Evolutionary conservation across 2,888 invertebrate species (phyloP), one percentile per base, ranked within the genome.

Genomic region (Unio delphinus): DNA sequence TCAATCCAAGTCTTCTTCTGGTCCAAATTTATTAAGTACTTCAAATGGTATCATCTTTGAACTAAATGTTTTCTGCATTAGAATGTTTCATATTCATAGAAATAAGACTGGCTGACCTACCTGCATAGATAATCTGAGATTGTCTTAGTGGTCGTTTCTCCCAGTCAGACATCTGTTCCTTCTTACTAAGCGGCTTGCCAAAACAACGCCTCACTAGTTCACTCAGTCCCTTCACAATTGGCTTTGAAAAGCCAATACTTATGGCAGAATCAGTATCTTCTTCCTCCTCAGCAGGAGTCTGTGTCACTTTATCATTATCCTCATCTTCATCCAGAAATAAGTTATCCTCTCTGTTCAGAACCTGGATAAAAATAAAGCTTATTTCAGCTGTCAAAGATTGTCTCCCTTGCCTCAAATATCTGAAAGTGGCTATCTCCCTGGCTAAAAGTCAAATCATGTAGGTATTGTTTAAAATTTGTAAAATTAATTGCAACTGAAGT

Each of bases 81-180:
- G 15, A 7, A 1, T 45, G 11, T 45, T 55, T 18, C 23, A 18
- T 11, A 17, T 30, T 57, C 18, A 23, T 17, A 23, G 17, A 45
- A 45, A 45, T 8, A 45, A 15, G 45, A 45, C 45, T 15, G 3
- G 45, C 45, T 55, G 18, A 65, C 70, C 28, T 69, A 89, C 89
- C 88, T 70, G 89, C 90, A 80, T 89, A 89, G n/a, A 69, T 69
- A 18, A 88, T 69, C 78, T 90, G 90, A n/a, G 84, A 76, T 6
- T 65, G 67, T 55, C 88, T 66, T 7, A 90, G 78, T 3, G 89
- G 90, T 17, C 90, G 74, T 63, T 84, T 76, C 75, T 89, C 87
- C 90, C 90, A 90, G 83, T 90, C 83, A 0, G 89, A 89, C 86
- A 89, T 86, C 80, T 89, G 89, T 71, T 90, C 86, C 0, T 78